Evolutionary conservation across 2,888 invertebrate species (phyloP), one percentile per base, ranked within the genome.

Genomic region (Pseudococcus jackbeardsleyi): DNA sequence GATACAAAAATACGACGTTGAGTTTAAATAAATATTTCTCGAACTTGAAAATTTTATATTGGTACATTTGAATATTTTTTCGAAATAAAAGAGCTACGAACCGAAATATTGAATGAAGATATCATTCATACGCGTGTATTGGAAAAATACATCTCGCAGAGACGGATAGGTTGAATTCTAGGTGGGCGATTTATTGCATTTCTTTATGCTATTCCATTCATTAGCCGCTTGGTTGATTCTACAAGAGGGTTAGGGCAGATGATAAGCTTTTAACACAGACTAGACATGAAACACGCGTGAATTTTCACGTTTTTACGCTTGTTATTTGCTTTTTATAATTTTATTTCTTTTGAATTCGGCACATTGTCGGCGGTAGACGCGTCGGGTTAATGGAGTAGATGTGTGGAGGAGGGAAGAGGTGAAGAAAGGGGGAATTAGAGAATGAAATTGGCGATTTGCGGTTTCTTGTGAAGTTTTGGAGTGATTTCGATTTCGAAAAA

Each of bases 261-360:
- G 79, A 82, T 46, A 82, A 46, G 46, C 79, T 42, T 82, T 82
- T 42, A 82, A 82, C 42, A 22, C 46, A 26, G 79, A 46, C 79
- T 82, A 82, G 79, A 82, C 79, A 46, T n/a, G 39, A 46, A 82
- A 82, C 79, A 82, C 79, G 79, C 79, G 79, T 82, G 79, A 82
- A 82, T 82, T 72, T 82, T 82, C 79, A 82, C 79, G 46, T 82
- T 82, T 82, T 82, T 82, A 82, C 79, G 79, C 79, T 46, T 82
- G 42, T 82, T 72, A 72, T 72, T 72, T 72, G 72, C 72, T 72
- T 72, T 72, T 72, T 72, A 72, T 72, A 72, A 72, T 72, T 72
- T 72, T 72, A 72, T 72, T 72, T 72, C 72, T 72, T 33, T 72
- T 72, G 72, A 72, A 72, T 33, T 72, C 72, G 72, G 72, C 72